Percentiles rank a stretch among this genome's conserved stretches.
phyloP scores from a whole-genome alignment of 2,888 invertebrate species.

The Timandra comae region DNA sequence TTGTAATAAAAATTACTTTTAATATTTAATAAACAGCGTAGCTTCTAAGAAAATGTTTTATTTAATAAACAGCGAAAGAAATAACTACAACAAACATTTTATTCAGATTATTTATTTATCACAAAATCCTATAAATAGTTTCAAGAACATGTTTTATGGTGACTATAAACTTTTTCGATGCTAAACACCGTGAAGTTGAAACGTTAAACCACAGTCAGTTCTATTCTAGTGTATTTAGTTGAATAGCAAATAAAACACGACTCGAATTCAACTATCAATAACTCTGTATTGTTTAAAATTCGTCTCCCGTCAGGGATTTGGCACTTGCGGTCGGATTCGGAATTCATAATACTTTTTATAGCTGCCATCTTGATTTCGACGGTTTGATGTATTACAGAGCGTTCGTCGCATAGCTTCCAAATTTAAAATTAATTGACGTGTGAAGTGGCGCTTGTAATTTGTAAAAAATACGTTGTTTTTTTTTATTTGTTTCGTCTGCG shows the following conservation, averaged over 20 bases:
- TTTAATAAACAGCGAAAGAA: neutral
- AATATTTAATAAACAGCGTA: no score
- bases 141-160: slow-evolving; percentile 22
- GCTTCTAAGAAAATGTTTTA: no score
- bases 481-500: no score
- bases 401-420: neutral
- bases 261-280: slow-evolving; percentile 54
- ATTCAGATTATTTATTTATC: slow-evolving; percentile 11
- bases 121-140: slow-evolving; percentile 18
- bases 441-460: neutral
- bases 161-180: slow-evolving; percentile 23
- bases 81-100: slow-evolving; percentile 7
- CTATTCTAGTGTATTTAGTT: slow-evolving; percentile 26
- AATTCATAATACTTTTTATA: slow-evolving; percentile 60
- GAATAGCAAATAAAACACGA: slow-evolving; percentile 48
- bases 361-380: slow-evolving; percentile 39
- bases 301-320: slow-evolving; percentile 59
- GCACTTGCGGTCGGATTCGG: slow-evolving; percentile 54
- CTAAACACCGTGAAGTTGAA: slow-evolving; percentile 20
- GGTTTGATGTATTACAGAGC: slow-evolving; percentile 32
- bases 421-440: neutral
- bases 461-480: no score
- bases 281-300: slow-evolving; percentile 59
- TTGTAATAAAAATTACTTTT: no score
- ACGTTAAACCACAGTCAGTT: slow-evolving; percentile 14